phyloP scores from a whole-genome alignment of 2,888 invertebrate genomes.

The Athetis lepigone region DNA sequence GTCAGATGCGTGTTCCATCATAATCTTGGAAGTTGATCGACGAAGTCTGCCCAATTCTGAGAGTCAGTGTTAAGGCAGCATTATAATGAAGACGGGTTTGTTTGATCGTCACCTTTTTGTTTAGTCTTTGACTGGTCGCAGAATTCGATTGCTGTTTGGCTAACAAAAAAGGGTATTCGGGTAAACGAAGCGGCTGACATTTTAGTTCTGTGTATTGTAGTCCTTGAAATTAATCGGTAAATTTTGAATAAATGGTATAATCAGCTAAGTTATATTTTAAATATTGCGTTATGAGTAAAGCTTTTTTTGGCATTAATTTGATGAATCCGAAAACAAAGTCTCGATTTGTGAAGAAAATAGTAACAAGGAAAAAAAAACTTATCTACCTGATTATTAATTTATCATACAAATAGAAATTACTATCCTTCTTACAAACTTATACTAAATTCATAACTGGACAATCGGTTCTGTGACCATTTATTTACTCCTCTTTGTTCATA shows the following conservation, averaged over 20 bases:
- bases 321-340: no score
- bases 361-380: no score
- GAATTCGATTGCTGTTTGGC: slow-evolving; percentile 4
- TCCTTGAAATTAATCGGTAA: not conserved
- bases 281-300: not conserved
- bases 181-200: slow-evolving; percentile 11
- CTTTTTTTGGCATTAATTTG: no score
- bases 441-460: not conserved
- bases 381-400: no score
- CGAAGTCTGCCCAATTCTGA: slow-evolving; percentile 71
- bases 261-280: not conserved
- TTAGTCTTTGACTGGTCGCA: slow-evolving; percentile 20
- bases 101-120: slow-evolving; percentile 60
- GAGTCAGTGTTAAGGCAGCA: slow-evolving; percentile 57
- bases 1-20: slow-evolving; percentile 70
- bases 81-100: slow-evolving; percentile 62
- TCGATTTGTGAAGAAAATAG: no score
- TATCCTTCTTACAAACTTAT: not conserved
- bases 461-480: slow-evolving; percentile 20
- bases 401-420: no score
- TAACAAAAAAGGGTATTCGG: slow-evolving; percentile 27
- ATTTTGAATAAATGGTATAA: not conserved
- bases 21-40: slow-evolving; percentile 74
- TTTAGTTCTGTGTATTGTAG: slow-evolving; percentile 14
- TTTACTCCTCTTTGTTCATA: slow-evolving; percentile 29